phyloP scores from a whole-genome alignment of 64 coral and sea anemone genomes.

The Stylophora pistillata region DNA sequence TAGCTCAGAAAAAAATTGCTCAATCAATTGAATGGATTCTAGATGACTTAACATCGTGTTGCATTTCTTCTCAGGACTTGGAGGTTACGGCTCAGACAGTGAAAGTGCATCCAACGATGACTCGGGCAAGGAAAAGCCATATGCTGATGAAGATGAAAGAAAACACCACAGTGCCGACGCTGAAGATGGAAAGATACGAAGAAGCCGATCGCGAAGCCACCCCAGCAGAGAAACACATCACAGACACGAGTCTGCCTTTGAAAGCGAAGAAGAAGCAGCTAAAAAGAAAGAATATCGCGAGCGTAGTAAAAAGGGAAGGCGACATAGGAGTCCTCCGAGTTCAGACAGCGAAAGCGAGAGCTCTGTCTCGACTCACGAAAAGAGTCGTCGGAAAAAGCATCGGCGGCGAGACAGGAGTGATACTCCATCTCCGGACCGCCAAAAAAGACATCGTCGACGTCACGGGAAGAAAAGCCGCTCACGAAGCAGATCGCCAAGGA shows the following conservation, averaged over 20 bases:
- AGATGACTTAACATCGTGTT: neutral
- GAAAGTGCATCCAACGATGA: constrained; percentile 42
- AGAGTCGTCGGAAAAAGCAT: constrained; percentile 64
- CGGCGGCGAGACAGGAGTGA: constrained; percentile 37
- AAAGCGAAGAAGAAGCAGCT: neutral
- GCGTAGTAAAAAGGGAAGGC: constrained; percentile 23
- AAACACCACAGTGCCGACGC: constrained; percentile 15
- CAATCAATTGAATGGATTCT: too few relatives aligned
- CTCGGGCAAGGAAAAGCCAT: constrained; percentile 9
- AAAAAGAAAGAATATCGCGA: neutral
- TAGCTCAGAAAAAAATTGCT: neutral
- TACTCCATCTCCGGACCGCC: constrained; percentile 49
- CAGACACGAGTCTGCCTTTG: neutral
- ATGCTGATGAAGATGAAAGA: constrained; percentile 1
- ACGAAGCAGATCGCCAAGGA: constrained; percentile 34
- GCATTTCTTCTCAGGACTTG: constrained; percentile 13
- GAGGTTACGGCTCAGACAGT: constrained; percentile 60
- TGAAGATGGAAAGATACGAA: constrained; percentile 8
- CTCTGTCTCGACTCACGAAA: constrained; percentile 63
- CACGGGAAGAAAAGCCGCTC: constrained; percentile 43
- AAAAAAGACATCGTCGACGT: constrained; percentile 25
- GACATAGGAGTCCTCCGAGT: constrained; percentile 34
- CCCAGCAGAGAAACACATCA: neutral
- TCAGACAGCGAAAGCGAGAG: constrained; percentile 56
- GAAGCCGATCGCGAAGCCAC: constrained; percentile 52